phyloP scores from a whole-genome alignment of 1,140 invertebrate species.

The Lucilia sericata region DNA sequence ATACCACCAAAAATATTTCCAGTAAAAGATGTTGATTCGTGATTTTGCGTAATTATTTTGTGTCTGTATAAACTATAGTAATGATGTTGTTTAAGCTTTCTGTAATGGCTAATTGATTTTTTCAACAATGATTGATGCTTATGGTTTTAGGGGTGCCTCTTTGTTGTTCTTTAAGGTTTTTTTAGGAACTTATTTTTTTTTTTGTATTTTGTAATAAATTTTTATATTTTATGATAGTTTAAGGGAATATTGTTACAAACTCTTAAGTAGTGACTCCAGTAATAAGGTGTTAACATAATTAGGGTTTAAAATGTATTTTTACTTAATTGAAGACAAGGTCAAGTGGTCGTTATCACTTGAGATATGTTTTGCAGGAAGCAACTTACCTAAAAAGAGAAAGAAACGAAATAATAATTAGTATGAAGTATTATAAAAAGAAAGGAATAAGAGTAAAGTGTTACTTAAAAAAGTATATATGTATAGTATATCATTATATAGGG shows the following conservation, averaged over 20 bases:
- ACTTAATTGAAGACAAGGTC: too few species aligned
- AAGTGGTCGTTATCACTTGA: too few species aligned
- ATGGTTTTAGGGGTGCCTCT: not conserved
- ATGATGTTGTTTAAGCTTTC: not conserved
- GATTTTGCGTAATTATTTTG: slow-evolving; percentile 37
- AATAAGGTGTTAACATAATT: not conserved
- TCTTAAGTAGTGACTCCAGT: not conserved
- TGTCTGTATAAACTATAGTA: not conserved
- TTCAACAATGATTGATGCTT: slow-evolving; percentile 29
- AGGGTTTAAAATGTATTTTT: too few species aligned
- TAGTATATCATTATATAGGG: too few species aligned
- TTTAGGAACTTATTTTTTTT: not conserved
- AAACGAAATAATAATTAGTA: too few species aligned
- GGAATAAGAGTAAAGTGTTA: too few species aligned
- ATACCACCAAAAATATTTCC: not conserved
- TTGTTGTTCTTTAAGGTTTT: slow-evolving; percentile 27
- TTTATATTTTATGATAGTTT: slow-evolving; percentile 13
- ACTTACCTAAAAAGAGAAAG: too few species aligned
- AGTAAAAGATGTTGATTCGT: slow-evolving; percentile 31
- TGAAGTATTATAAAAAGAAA: too few species aligned
- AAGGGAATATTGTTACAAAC: too few species aligned
- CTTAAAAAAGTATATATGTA: too few species aligned
- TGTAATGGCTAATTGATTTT: slow-evolving; percentile 34
- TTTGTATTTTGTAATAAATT: not conserved
- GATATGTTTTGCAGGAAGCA: too few species aligned